Conservation (phyloP, 2,888 invertebrate genomes). For the Lithophane leautieri region DNA sequence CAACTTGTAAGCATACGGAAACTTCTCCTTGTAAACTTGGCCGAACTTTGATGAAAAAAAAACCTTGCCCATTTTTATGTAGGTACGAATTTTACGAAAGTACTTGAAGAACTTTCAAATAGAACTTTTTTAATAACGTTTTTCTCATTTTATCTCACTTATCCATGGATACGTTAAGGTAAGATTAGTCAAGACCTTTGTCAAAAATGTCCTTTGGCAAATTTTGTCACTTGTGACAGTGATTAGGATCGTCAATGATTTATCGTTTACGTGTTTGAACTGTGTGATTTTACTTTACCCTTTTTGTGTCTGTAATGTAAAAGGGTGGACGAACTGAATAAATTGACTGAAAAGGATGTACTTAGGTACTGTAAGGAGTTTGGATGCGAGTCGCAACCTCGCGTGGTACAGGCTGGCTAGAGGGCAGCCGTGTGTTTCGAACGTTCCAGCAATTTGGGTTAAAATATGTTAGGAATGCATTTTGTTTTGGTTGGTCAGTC, state of each 20-base stretch:
- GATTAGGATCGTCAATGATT: slow-evolving; percentile 52
- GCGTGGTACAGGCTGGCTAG: too few relatives aligned
- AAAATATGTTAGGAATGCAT: too few relatives aligned
- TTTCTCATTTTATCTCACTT: slow-evolving; percentile 60
- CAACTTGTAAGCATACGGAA: slow-evolving; percentile 53
- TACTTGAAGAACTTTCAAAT: slow-evolving; percentile 54
- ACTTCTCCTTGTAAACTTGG: slow-evolving; percentile 42
- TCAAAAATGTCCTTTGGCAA: slow-evolving; percentile 30
- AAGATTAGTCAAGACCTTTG: slow-evolving; percentile 44
- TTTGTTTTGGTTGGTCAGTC: too few relatives aligned
- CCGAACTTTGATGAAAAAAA: slow-evolving; percentile 65
- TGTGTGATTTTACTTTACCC: slow-evolving; percentile 17
- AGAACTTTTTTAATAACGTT: slow-evolving; percentile 76
- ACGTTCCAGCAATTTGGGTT: too few relatives aligned
- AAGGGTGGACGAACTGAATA: neutral
- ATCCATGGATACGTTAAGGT: slow-evolving; percentile 39
- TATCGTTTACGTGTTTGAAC: slow-evolving; percentile 38
- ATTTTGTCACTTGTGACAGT: slow-evolving; percentile 40
- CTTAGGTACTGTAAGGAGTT: too few relatives aligned
- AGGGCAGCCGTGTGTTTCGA: too few relatives aligned
- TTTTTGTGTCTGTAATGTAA: neutral
- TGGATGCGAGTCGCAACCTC: too few relatives aligned
- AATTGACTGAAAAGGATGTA: neutral
- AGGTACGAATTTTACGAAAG: slow-evolving; percentile 39
- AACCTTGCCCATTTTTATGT: slow-evolving; percentile 56